Evolutionary conservation across 2,797 vertebrate species (phyloP).

Genomic region (Sternotherus odoratus): DNA sequence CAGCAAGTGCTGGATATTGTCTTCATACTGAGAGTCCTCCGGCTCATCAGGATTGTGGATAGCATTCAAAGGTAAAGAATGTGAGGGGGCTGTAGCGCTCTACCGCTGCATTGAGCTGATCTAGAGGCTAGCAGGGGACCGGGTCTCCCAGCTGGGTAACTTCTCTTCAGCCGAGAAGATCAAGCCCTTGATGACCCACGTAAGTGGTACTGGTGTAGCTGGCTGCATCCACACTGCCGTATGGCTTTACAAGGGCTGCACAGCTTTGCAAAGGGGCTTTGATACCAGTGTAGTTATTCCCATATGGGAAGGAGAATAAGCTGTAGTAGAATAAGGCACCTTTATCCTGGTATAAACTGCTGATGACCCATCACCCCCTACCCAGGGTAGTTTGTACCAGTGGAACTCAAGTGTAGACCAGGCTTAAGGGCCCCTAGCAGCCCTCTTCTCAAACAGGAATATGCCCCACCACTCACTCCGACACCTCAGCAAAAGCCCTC

Average conservation of each 20-base stretch:
- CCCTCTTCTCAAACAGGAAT: neutral
- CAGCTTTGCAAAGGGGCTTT: neutral
- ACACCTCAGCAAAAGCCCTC: neutral
- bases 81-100: accelerated
- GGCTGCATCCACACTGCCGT: too few relatives aligned
- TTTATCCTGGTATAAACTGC: neutral
- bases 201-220: neutral
- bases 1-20: constrained; percentile 94
- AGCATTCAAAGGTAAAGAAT: constrained; percentile 87
- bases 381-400: neutral
- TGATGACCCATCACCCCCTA: neutral
- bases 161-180: neutral
- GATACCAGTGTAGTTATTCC: neutral
- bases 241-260: neutral
- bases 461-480: neutral
- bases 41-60: constrained; percentile 91
- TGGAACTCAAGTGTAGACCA: neutral
- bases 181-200: neutral
- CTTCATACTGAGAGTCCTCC: constrained; percentile 91
- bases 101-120: neutral
- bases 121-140: neutral
- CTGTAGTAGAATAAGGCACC: neutral
- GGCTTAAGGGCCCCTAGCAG: neutral
- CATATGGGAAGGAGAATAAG: neutral
- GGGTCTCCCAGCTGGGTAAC: accelerated